These are phyloP conservation scores for Cheumatopsyche charites DNA, from an alignment of 1,140 invertebrate species.

Conservation along the genomic window DNA sequence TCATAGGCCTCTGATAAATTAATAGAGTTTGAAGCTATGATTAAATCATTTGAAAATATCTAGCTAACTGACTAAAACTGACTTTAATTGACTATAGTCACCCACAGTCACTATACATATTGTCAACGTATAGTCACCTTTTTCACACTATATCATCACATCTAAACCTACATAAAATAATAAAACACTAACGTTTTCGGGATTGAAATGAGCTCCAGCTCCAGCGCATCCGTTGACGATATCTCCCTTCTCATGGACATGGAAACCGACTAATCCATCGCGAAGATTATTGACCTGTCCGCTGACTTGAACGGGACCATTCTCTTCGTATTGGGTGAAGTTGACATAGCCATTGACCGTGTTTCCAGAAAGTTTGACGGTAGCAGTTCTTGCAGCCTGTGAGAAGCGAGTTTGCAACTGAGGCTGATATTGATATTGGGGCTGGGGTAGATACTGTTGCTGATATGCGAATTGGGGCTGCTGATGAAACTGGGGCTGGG, in stretches of 20 bases:
- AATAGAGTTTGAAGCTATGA: no score
- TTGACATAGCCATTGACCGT: slow-evolving; percentile 64
- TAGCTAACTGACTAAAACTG: no score
- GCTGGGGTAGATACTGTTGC: neutral
- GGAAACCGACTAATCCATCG: slow-evolving; percentile 80
- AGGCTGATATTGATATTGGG: slow-evolving; percentile 7
- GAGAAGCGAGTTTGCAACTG: slow-evolving; percentile 17
- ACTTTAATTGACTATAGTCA: no score
- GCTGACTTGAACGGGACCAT: slow-evolving; percentile 66
- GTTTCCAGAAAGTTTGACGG: slow-evolving; percentile 41
- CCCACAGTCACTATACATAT: no score
- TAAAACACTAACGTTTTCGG: slow-evolving; percentile 57
- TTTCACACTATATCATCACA: no score
- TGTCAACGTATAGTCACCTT: no score
- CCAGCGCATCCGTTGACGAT: slow-evolving; percentile 73
- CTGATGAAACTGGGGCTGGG: neutral
- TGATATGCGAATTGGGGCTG: neutral
- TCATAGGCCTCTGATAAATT: no score
- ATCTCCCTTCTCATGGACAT: slow-evolving; percentile 88
- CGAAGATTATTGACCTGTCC: slow-evolving; percentile 76
- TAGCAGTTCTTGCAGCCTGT: slow-evolving; percentile 25
- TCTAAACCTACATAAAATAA: no score
- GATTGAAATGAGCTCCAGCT: slow-evolving; percentile 82
- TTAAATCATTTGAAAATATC: no score
- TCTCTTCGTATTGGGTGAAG: slow-evolving; percentile 65